Percentiles rank a stretch among this genome's conserved stretches.
Conservation (phyloP, 2,797 vertebrate genomes). For the Microhierax caerulescens region DNA sequence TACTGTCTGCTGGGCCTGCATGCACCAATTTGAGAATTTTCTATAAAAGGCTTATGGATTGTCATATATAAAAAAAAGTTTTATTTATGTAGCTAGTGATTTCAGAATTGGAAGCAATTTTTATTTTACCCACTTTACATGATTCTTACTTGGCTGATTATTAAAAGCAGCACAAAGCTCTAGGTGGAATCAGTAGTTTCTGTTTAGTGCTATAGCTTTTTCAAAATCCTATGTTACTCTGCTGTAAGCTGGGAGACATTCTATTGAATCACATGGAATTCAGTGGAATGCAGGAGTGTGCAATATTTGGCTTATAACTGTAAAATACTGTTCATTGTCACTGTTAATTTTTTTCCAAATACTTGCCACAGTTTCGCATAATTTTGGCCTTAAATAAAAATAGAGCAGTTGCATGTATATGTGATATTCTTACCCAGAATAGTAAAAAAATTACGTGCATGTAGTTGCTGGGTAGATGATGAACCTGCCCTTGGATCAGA, state of each 20-base stretch:
- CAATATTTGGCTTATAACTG: background rate
- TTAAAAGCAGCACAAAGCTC: background rate
- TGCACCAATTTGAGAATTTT: background rate
- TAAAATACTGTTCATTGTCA: background rate
- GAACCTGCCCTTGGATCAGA: background rate
- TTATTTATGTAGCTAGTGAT: background rate
- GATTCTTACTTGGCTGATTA: background rate
- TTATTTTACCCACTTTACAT: background rate
- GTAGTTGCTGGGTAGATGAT: conserved; percentile 28
- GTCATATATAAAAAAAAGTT: background rate
- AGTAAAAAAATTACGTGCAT: background rate
- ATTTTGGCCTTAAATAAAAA: background rate
- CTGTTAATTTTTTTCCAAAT: background rate
- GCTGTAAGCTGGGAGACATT: background rate
- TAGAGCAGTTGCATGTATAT: background rate
- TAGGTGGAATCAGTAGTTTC: background rate
- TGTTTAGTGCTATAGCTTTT: background rate
- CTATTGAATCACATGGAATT: background rate
- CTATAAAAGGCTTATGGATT: background rate
- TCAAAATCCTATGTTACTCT: background rate
- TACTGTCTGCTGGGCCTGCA: background rate
- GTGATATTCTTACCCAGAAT: background rate
- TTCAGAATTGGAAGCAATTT: background rate
- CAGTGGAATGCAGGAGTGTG: background rate
- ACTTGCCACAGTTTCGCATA: background rate